Base-by-base conservation (phyloP, 2,113 vertebrate species). In the Periophthalmodon schlosseri region DNA sequence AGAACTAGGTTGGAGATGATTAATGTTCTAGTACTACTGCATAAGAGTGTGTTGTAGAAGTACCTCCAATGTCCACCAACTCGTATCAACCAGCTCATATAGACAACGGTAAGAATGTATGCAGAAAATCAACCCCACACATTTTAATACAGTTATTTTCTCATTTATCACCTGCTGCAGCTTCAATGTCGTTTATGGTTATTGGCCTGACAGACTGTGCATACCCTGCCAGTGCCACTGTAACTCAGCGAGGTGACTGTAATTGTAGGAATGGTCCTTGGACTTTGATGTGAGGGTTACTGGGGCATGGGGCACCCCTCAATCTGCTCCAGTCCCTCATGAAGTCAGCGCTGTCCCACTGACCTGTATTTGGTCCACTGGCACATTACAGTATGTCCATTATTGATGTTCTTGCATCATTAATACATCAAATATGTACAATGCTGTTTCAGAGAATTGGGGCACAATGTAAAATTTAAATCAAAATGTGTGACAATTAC, bases 1-100 rank as follows among this genome's bases (percentile, higher is more conserved):
- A 84, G 80, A 91, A 88, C 82, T 86, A 60, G 83, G 82, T 85
- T 84, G 83, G 80, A n/a, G 60, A 76, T 87, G 88, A 89, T 86
- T 86, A 89, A 88, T 87, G 70, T 67, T 58, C 66, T 68, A 52
- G 20, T 56, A 56, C 21, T 49, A 71, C 69, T 76, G 23, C 78
- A 4, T 78, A 66, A 56, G 67, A 28, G 28, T 66, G 47, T 66
- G 21, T 50, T 54, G 23, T 18, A 69, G 9, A 70, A n/a, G 13
- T 21, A 23, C 44, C 23, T 68, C n/a, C n/a, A 65, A n/a, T 64
- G 46, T 69, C 79, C 68, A 54, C 52, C 65, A 72, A 63, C 61
- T 23, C 74, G 46, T 46, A 63, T 61, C 44, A 72, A 63, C 74
- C 21, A 47, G 10, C 60, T 67, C 28, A 61, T 24, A 20, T 69